Conservation (phyloP, 2,888 invertebrate genomes). For the Drosophila silvestris region DNA sequence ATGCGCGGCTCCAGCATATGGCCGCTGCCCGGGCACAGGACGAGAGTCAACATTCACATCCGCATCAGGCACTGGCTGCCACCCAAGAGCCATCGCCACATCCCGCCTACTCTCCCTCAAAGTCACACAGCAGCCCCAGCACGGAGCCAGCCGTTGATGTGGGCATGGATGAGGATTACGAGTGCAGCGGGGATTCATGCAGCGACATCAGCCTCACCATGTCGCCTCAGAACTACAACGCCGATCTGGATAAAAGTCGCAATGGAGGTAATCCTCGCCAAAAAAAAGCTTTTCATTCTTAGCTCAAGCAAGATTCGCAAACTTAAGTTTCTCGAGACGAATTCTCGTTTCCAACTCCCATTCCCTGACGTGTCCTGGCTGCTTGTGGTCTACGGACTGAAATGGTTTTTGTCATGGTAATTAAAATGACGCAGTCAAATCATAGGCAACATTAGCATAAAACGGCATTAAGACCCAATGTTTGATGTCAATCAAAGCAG, state of each 20-base stretch:
- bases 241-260: slow-evolving; percentile 82
- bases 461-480: slow-evolving; percentile 81
- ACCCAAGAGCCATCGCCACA: slow-evolving; percentile 32
- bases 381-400: slow-evolving; percentile 22
- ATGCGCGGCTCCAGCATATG: slow-evolving; percentile 71
- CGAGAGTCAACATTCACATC: slow-evolving; percentile 41
- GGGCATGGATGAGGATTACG: slow-evolving; percentile 83
- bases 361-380: background rate
- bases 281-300: background rate
- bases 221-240: slow-evolving; percentile 82
- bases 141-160: slow-evolving; percentile 76
- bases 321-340: background rate
- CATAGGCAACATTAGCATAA: slow-evolving; percentile 77
- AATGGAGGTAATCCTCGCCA: slow-evolving; percentile 73
- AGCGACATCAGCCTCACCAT: slow-evolving; percentile 85
- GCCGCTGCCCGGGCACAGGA: slow-evolving; percentile 51
- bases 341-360: background rate
- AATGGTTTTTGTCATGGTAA: slow-evolving; percentile 69
- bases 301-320: background rate
- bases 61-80: slow-evolving; percentile 2
- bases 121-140: slow-evolving; percentile 58
- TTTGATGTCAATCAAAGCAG: slow-evolving; percentile 81
- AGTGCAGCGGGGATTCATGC: slow-evolving; percentile 84
- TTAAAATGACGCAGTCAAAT: slow-evolving; percentile 65
- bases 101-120: slow-evolving; percentile 52